Base-by-base conservation (phyloP, 2,113 vertebrate species). In the Vulpes vulpes region DNA sequence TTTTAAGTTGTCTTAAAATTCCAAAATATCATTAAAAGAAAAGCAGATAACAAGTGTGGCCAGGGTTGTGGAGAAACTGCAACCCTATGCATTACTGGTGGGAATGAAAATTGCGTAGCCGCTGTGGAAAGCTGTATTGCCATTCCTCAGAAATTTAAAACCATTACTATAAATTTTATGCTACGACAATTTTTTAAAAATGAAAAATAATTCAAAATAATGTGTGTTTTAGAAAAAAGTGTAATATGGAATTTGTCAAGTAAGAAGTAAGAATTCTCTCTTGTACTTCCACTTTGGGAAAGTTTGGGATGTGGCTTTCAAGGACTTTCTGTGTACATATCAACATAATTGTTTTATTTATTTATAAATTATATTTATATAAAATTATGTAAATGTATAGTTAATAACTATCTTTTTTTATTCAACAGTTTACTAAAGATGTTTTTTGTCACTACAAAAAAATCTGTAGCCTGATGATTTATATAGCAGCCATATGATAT, bases 21-120 rank as follows among this genome's bases (percentile, higher is more conserved):
- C 60, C 71, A 91, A 85, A 95, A 49, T 84, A n/a, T 64, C 90
- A 67, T 57, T 91, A 67, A 65, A 51, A 78, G 71, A 25, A 73
- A 94, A 49, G 38, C 64, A 62, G 67, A 73, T 27, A 53, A 25
- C 9, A 38, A 78, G 14, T 49, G 1, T 78, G 49, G n/a, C 14
- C 27, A 25, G 32, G 20, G 5, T 43, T 57, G 27, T 57, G 8
- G 51, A 62, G 30, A 94, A 82, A 83, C 10, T 19, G 51, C 8
- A 69, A 43, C 53, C 53, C 5, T 49, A 0, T 80, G 30, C 25
- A 16, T 53, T 94, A 38, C 30, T 60, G 74, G 15, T 35, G 32
- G 38, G 53, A 71, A 62, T 11, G 27, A 62, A 73, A 82, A 71
- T 71, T 82, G 27, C n/a, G 14, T 5, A 71, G 5, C 23, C 4